phyloP scores from a whole-genome alignment of 2,113 vertebrate genomes.

The Lathamus discolor region DNA sequence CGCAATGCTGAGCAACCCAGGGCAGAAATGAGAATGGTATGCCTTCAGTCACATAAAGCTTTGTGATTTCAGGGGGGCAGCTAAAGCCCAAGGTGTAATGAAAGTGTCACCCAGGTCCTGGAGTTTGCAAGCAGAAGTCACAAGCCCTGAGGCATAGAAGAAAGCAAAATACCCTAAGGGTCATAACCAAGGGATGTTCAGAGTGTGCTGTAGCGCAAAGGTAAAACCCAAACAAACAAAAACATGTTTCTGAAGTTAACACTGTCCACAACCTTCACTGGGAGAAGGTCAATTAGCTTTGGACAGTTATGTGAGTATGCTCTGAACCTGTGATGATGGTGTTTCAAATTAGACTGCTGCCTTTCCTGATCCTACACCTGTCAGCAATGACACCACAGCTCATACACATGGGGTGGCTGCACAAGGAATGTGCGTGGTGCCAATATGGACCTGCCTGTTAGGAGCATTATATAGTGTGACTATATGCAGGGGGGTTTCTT shows the following conservation, averaged over 20 bases:
- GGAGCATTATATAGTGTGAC: neutral
- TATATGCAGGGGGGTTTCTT: neutral
- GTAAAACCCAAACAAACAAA: neutral
- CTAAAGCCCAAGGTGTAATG: neutral
- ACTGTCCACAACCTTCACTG: neutral
- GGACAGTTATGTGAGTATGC: neutral
- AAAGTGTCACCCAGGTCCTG: neutral
- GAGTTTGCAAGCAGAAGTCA: neutral
- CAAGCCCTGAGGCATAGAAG: neutral
- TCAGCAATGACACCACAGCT: neutral
- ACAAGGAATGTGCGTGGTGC: accelerated
- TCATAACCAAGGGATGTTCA: neutral
- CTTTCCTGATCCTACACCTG: neutral
- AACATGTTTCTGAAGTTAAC: neutral
- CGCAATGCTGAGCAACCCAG: neutral
- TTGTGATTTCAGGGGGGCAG: neutral
- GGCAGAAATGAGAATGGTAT: neutral
- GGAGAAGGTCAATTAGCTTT: neutral
- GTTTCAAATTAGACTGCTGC: neutral
- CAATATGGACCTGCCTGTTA: neutral
- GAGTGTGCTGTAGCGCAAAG: neutral
- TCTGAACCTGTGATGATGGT: neutral
- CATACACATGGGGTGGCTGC: accelerated
- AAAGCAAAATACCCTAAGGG: neutral
- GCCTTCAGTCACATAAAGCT: neutral